phyloP scores from a whole-genome alignment of 2,113 vertebrate species.

The Elgaria multicarinata region DNA sequence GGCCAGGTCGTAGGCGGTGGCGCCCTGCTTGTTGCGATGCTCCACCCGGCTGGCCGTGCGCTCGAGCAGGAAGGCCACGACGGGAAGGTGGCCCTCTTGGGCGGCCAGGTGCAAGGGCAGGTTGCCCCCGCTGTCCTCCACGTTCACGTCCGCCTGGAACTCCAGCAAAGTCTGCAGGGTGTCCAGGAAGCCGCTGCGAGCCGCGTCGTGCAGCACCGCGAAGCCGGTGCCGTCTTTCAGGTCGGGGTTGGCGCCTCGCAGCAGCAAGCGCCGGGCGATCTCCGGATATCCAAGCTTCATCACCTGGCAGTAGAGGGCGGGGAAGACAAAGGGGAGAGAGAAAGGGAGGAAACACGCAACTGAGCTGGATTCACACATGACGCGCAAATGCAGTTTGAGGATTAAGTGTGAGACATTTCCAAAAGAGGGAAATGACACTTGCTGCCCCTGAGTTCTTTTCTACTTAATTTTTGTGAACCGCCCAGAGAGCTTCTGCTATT shows the following conservation, averaged over 20 bases:
- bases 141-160: slow-evolving; percentile 85
- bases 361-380: not conserved
- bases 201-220: slow-evolving; percentile 89
- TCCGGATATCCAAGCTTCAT: slow-evolving; percentile 84
- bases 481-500: too few relatives aligned
- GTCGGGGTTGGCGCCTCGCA: slow-evolving; percentile 83
- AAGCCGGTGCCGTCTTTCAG: slow-evolving; percentile 84
- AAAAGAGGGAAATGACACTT: too few relatives aligned
- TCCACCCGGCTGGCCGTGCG: slow-evolving; percentile 72
- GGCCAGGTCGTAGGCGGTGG: slow-evolving; percentile 84
- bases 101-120: slow-evolving; percentile 91
- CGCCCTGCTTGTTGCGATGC: slow-evolving; percentile 77
- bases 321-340: not conserved
- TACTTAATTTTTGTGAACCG: too few relatives aligned
- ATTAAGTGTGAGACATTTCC: too few relatives aligned
- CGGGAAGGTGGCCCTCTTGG: slow-evolving; percentile 82
- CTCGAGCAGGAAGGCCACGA: slow-evolving; percentile 80
- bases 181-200: slow-evolving; percentile 89
- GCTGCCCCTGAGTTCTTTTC: too few relatives aligned
- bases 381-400: too few relatives aligned
- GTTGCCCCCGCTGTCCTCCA: slow-evolving; percentile 84
- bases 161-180: slow-evolving; percentile 85
- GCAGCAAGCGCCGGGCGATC: slow-evolving; percentile 81
- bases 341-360: not conserved
- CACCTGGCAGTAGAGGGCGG: slow-evolving; percentile 77